Percentiles rank a stretch among this genome's conserved stretches.
Conservation (phyloP, 2,797 vertebrate species). For the Ctenopoma kingsleyae region DNA sequence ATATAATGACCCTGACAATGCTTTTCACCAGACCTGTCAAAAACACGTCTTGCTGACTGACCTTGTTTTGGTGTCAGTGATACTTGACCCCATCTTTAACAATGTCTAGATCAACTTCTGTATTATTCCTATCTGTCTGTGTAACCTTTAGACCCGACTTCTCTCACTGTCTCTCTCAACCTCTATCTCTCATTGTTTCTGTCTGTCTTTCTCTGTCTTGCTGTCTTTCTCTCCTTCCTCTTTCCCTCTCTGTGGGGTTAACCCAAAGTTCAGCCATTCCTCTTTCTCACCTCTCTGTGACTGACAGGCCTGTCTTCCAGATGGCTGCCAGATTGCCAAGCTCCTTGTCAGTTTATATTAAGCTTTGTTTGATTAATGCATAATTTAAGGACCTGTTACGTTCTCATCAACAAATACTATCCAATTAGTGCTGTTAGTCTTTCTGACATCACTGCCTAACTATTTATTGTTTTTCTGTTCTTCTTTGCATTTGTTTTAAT, state of each 20-base stretch:
- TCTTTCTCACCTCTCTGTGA: slow-evolving; percentile 77
- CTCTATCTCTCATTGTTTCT: slow-evolving; percentile 35
- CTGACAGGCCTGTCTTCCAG: slow-evolving; percentile 79
- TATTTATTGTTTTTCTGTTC: slow-evolving; percentile 53
- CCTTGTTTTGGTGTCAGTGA: slow-evolving; percentile 47
- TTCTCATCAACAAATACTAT: slow-evolving; percentile 71
- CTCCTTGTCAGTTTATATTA: slow-evolving; percentile 79
- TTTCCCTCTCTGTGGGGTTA: slow-evolving; percentile 44
- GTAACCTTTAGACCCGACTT: slow-evolving; percentile 48
- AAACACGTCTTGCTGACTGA: slow-evolving; percentile 35
- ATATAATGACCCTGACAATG: slow-evolving; percentile 48
- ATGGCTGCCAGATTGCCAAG: slow-evolving; percentile 79
- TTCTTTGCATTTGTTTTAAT: slow-evolving; percentile 19
- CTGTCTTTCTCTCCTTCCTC: slow-evolving; percentile 18
- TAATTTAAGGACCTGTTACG: slow-evolving; percentile 76
- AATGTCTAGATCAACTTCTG: slow-evolving; percentile 49
- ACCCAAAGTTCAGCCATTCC: slow-evolving; percentile 65
- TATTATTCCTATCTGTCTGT: slow-evolving; percentile 40
- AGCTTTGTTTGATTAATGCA: slow-evolving; percentile 77
- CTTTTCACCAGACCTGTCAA: slow-evolving; percentile 60
- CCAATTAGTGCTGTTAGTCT: slow-evolving; percentile 65
- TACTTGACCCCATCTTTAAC: slow-evolving; percentile 53
- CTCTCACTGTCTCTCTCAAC: slow-evolving; percentile 42
- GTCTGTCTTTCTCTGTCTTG: slow-evolving; percentile 20
- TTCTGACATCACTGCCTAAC: slow-evolving; percentile 62